These are phyloP conservation scores for Euleptes europaea DNA, from an alignment of 2,113 vertebrate species.

Conservation along the genomic window DNA sequence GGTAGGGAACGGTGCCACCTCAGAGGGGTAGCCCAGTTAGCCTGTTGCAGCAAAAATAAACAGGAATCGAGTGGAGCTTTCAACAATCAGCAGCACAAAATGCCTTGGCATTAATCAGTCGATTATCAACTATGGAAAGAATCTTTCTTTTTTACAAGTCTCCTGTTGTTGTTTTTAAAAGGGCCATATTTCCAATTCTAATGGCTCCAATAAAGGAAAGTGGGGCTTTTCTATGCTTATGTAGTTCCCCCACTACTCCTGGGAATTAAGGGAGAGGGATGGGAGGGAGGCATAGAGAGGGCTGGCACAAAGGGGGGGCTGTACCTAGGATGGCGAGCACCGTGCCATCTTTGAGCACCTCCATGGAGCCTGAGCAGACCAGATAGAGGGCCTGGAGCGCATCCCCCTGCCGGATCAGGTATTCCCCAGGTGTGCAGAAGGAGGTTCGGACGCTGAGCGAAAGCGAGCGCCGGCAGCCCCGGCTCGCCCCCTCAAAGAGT, in stretches of 20 bases:
- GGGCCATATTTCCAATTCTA: background rate
- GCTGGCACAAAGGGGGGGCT: background rate
- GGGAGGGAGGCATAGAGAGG: background rate
- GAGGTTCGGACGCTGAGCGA: conserved; percentile 69
- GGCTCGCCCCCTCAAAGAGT: conserved; percentile 64
- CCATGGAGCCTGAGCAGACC: conserved; percentile 76
- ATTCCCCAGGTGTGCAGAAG: conserved; percentile 73
- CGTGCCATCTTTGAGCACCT: conserved; percentile 73
- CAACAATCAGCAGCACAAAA: background rate
- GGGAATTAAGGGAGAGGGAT: background rate
- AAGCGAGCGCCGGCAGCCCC: conserved; percentile 68
- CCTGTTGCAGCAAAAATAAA: no score
- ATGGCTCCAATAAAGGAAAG: background rate
- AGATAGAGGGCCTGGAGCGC: conserved; percentile 75
- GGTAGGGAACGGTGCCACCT: no score
- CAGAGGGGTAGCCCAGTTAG: background rate
- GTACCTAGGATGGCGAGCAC: conserved; percentile 75
- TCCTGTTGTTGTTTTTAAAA: background rate
- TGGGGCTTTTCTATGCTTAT: background rate
- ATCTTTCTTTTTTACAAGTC: background rate
- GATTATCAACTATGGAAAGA: background rate
- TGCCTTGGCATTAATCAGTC: background rate
- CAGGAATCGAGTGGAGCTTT: no score
- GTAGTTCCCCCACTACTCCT: background rate
- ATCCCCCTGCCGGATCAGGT: conserved; percentile 74